Evolutionary conservation across 2,113 vertebrate species (phyloP), one percentile per base, ranked within the genome.

Genomic region (Furnarius figulus): DNA sequence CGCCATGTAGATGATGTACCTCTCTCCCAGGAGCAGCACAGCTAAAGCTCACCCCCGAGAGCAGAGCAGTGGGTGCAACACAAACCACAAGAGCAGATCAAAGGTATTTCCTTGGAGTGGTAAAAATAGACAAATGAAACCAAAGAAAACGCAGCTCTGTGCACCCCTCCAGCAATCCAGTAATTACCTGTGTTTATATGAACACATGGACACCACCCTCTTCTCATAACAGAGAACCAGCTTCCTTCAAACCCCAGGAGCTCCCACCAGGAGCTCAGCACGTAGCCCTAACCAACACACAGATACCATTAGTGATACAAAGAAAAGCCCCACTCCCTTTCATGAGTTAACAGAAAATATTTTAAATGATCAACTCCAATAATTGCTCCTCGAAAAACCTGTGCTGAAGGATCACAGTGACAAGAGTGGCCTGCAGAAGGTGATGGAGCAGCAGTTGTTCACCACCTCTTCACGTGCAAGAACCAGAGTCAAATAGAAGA

Each of bases 51-150:
- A 31, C 20, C 58, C 47, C 19, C 11, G 17, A 83, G 58, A 80
- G 33, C 37, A 63, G 35, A 40, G 78, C 0, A 0, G 62, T 56
- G 66, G 52, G 25, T 10, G 28, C 56, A n/a, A 47, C 42, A 7
- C 40, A 82, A 92, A 58, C 75, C 90, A 27, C 68, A 40, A 6
- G 47, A 39, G n/a, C 75, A 96, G 20, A 94, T 91, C 87, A 96
- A 96, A 96, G 67, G 30, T 52, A 9, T 39, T 42, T 77, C 78
- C 85, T 83, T 14, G 39, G 39, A 88, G 50, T 44, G 81, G 67
- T 85, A 68, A 93, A 90, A 93, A 84, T 16, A 90, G 42, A 74
- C 65, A 93, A 94, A 73, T 9, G n/a, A 83, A 85, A 85, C 30
- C 50, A 90, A 81, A 83, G 25, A 87, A 87, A 84, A 90, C 1